A percentile compares a stretch with the other conserved stretches of the same genome.
Conservation (phyloP, 2,113 vertebrate genomes). For the Clarias batrachus region DNA sequence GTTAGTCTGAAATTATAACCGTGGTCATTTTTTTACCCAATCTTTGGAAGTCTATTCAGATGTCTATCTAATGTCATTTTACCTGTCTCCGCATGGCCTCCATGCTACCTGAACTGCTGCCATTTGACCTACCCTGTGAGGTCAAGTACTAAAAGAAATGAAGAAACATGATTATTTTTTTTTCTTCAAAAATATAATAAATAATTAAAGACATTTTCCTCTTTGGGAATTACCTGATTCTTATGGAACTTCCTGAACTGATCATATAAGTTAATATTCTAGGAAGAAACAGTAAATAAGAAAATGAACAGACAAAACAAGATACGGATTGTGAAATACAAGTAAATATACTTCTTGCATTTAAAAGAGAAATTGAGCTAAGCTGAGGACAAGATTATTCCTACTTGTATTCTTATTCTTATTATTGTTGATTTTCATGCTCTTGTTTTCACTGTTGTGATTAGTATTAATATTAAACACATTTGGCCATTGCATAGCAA, state of each 20-base stretch:
- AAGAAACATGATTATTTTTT: background rate
- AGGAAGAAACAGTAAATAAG: background rate
- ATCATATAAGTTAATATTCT: background rate
- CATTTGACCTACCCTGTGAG: background rate
- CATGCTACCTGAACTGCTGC: constrained; percentile 50
- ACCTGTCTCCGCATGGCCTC: constrained; percentile 48
- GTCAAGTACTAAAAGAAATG: background rate
- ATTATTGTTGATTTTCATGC: too few species aligned
- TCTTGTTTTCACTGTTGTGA: background rate
- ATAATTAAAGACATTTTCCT: background rate
- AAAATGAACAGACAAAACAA: background rate
- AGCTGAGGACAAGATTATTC: background rate
- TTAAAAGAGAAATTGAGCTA: background rate
- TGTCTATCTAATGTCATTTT: background rate
- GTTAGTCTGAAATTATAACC: constrained; percentile 60
- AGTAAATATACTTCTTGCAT: background rate
- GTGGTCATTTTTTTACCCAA: background rate
- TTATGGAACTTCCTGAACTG: constrained; percentile 41
- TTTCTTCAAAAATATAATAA: background rate
- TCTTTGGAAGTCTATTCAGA: background rate
- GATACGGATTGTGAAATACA: background rate
- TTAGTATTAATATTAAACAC: background rate
- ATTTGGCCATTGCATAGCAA: background rate
- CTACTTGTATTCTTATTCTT: background rate
- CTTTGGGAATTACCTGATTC: constrained; percentile 36